Conservation (phyloP, 2,888 invertebrate species). For the Spodoptera littoralis region DNA sequence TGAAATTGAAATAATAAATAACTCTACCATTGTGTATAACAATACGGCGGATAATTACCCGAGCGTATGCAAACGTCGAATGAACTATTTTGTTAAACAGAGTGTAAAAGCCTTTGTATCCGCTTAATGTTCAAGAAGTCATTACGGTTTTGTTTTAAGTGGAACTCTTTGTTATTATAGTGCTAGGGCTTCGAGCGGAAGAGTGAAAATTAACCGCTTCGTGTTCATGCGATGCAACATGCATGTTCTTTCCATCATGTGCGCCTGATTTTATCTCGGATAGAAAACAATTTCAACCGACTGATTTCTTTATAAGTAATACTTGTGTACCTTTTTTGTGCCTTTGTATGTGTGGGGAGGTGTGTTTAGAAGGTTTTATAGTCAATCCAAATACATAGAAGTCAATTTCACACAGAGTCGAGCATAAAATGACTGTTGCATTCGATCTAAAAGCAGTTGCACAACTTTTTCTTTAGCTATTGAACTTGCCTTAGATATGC, state of each 20-base stretch:
- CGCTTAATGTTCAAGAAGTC: conserved; percentile 60
- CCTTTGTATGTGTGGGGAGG: conserved; percentile 10
- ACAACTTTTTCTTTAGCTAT: conserved; percentile 33
- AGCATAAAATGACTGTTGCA: conserved; percentile 37
- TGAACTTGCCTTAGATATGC: conserved; percentile 33
- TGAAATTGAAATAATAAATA: conserved; percentile 76
- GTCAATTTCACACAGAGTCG: conserved; percentile 27
- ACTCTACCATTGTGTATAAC: conserved; percentile 70
- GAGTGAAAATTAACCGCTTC: conserved; percentile 40
- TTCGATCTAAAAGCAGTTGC: conserved; percentile 23
- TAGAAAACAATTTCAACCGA: conserved; percentile 38
- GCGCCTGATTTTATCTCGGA: conserved; percentile 46
- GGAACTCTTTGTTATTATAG: conserved; percentile 45
- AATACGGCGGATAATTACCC: conserved; percentile 76
- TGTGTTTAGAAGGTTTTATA: conserved; percentile 10
- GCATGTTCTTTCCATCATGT: conserved; percentile 36
- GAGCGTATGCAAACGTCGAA: conserved; percentile 71
- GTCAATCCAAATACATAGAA: conserved; percentile 28
- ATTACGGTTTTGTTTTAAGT: conserved; percentile 49
- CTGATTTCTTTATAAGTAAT: conserved; percentile 49
- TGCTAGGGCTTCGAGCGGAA: conserved; percentile 30
- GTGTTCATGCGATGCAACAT: conserved; percentile 41
- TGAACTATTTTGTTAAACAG: conserved; percentile 81
- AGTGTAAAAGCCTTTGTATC: conserved; percentile 79
- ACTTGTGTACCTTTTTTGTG: conserved; percentile 25